A percentile compares a stretch with the other conserved stretches of the same genome.
phyloP scores from a whole-genome alignment of 92 coral and sea anemone species.

The Desmophyllum pertusum region DNA sequence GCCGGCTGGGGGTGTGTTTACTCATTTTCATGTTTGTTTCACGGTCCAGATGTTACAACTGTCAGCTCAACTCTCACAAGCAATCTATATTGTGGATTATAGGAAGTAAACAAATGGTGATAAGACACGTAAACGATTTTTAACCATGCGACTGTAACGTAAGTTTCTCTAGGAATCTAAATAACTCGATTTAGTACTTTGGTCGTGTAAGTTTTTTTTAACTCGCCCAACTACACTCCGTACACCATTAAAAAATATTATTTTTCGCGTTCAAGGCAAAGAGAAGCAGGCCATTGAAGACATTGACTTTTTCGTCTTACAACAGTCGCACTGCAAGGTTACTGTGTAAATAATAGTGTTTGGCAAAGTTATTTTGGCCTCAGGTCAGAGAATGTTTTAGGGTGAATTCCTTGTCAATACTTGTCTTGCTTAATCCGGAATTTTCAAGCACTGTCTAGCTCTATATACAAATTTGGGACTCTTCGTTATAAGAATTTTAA shows the following conservation, averaged over 20 bases:
- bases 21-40: too few species aligned
- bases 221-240: neutral
- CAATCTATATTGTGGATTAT: too few species aligned
- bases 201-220: neutral
- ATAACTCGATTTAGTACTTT: too few species aligned
- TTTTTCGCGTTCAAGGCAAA: neutral
- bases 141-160: too few species aligned
- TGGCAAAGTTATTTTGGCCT: conserved; percentile 1
- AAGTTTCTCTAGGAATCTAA: too few species aligned
- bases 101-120: too few species aligned
- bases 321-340: neutral
- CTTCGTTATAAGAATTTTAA: neutral
- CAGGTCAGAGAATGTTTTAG: neutral
- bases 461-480: neutral
- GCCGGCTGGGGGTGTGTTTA: too few species aligned
- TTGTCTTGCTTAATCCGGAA: neutral
- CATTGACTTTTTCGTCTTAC: too few species aligned
- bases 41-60: too few species aligned
- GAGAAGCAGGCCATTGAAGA: too few species aligned
- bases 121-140: too few species aligned
- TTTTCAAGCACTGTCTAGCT: neutral
- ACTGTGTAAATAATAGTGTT: neutral
- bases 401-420: neutral
- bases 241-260: neutral
- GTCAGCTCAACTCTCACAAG: too few species aligned